Conservation (phyloP, 2,113 vertebrate genomes). For the Pluvialis apricaria region DNA sequence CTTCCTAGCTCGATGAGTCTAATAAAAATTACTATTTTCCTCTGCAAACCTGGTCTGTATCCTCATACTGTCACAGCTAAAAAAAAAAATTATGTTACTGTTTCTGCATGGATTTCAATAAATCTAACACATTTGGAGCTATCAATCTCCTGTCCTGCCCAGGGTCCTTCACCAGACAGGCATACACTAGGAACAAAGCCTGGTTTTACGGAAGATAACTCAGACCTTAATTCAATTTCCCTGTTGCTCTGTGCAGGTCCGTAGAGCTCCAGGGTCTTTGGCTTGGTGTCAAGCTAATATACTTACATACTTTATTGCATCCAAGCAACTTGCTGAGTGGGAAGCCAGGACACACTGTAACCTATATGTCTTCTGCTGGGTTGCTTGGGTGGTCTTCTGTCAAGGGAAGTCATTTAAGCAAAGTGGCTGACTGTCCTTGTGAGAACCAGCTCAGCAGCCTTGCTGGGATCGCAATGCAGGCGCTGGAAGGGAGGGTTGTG, state of each 20-base stretch:
- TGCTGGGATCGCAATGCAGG: not conserved
- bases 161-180: not conserved
- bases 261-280: not conserved
- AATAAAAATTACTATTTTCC: not conserved
- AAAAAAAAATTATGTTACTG: not conserved
- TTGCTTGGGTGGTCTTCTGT: not conserved
- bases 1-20: not conserved
- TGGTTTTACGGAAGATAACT: not conserved
- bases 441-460: not conserved
- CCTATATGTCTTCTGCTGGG: not conserved
- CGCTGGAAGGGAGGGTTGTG: not conserved
- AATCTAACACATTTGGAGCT: not conserved
- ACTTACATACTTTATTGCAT: not conserved
- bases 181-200: not conserved
- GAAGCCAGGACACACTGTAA: not conserved
- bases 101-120: not conserved
- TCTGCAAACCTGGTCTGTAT: not conserved
- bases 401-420: not conserved
- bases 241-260: not conserved
- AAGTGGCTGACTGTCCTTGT: not conserved
- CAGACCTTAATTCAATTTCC: not conserved
- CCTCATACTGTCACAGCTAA: not conserved
- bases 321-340: not conserved
- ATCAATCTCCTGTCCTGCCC: not conserved
- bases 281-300: not conserved